These are phyloP conservation scores for Petrocephalus zakoni DNA, from an alignment of 2,113 vertebrate genomes.

Conservation along the genomic window DNA sequence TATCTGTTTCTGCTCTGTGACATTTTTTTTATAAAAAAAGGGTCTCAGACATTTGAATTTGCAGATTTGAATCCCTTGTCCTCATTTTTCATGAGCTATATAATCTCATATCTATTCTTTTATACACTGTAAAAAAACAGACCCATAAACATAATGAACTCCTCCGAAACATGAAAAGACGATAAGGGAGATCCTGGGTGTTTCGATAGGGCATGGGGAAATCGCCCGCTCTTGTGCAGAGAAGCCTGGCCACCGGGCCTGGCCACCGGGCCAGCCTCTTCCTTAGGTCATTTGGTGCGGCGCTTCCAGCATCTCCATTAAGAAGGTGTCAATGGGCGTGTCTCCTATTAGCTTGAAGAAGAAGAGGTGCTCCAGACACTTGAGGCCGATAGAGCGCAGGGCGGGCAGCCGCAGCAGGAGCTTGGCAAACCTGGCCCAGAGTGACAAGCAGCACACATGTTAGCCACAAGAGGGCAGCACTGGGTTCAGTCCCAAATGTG, in stretches of 20 bases:
- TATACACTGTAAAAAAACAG: slow-evolving; percentile 64
- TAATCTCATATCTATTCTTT: slow-evolving; percentile 36
- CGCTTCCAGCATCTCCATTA: slow-evolving; percentile 86
- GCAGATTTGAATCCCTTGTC: slow-evolving; percentile 16
- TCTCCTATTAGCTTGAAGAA: slow-evolving; percentile 88
- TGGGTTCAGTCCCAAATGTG: background rate
- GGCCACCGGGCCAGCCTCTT: background rate
- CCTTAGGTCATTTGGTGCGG: slow-evolving; percentile 78
- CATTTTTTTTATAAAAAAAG: slow-evolving; percentile 6
- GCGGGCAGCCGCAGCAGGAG: slow-evolving; percentile 75
- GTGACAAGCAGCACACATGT: slow-evolving; percentile 1
- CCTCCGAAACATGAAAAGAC: slow-evolving; percentile 28
- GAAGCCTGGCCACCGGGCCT: background rate
- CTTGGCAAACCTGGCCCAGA: slow-evolving; percentile 73
- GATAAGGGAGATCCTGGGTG: slow-evolving; percentile 13
- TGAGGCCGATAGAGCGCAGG: slow-evolving; percentile 79
- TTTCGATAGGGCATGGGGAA: background rate
- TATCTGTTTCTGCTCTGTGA: background rate
- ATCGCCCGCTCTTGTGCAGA: background rate
- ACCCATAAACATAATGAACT: slow-evolving; percentile 36
- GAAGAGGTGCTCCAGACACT: slow-evolving; percentile 84
- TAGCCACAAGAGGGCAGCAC: background rate
- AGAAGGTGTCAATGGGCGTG: slow-evolving; percentile 83
- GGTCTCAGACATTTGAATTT: slow-evolving; percentile 1
- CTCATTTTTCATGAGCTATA: slow-evolving; percentile 30